Conservation (phyloP, 2,888 invertebrate genomes). For the Podabrus alpinus region DNA sequence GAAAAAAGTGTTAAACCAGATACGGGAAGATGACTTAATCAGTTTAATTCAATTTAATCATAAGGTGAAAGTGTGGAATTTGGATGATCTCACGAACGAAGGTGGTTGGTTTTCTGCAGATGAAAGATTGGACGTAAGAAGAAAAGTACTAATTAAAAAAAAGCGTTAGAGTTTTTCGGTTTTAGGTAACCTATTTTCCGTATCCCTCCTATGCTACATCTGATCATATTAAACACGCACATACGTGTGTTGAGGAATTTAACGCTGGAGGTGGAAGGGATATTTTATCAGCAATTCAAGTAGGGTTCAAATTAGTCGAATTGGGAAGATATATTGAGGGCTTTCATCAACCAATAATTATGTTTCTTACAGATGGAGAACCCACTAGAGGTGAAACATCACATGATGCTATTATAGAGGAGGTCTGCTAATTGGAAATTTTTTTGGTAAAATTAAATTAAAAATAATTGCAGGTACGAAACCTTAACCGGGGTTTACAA, state of each 20-base stretch:
- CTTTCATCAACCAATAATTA: constrained; percentile 63
- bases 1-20: constrained; percentile 66
- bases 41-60: constrained; percentile 69
- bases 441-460: constrained; percentile 56
- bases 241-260: constrained; percentile 61
- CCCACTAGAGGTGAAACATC: constrained; percentile 61
- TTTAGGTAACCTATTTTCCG: constrained; percentile 49
- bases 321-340: constrained; percentile 35
- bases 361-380: constrained; percentile 71
- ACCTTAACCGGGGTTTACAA: neutral
- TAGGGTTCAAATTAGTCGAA: constrained; percentile 53
- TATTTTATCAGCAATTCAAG: constrained; percentile 66
- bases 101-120: constrained; percentile 39
- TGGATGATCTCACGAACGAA: constrained; percentile 56
- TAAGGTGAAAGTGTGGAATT: constrained; percentile 58
- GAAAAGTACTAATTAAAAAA: neutral
- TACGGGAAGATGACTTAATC: constrained; percentile 67
- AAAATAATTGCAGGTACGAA: constrained; percentile 43
- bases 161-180: neutral
- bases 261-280: constrained; percentile 67
- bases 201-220: constrained; percentile 60
- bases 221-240: constrained; percentile 65
- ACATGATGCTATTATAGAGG: constrained; percentile 59
- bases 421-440: constrained; percentile 41
- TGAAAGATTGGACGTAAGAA: neutral